phyloP scores from a whole-genome alignment of 2,797 vertebrate genomes.

The Remorina albescens region DNA sequence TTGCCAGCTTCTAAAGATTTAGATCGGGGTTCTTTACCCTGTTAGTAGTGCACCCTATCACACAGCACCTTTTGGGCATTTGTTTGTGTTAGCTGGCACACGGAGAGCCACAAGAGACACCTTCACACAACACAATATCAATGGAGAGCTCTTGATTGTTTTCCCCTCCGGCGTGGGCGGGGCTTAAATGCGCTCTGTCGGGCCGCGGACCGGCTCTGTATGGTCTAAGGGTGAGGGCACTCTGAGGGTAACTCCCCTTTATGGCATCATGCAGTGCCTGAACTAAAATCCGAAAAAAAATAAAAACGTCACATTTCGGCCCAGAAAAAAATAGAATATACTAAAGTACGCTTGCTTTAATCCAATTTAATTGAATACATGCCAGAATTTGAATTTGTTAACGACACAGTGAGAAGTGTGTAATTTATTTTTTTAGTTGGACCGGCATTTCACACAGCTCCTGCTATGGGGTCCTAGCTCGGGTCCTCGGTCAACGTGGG shows the following conservation, averaged over 20 bases:
- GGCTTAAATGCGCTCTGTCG: too few relatives aligned
- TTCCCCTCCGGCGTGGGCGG: too few relatives aligned
- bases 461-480: constrained; percentile 50
- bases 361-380: accelerated
- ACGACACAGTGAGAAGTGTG: accelerated
- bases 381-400: accelerated
- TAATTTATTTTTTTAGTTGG: not conserved
- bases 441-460: constrained; percentile 52
- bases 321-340: accelerated
- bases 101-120: too few relatives aligned
- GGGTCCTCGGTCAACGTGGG: constrained; percentile 85
- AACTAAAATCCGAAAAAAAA: not conserved
- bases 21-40: too few relatives aligned
- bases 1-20: too few relatives aligned
- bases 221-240: too few relatives aligned
- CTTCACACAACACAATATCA: too few relatives aligned
- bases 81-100: too few relatives aligned
- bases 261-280: constrained; percentile 34
- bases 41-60: too few relatives aligned
- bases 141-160: too few relatives aligned
- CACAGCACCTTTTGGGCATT: too few relatives aligned
- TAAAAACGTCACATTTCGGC: accelerated
- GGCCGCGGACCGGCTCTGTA: too few relatives aligned
- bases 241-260: not conserved
- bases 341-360: accelerated